Base-by-base conservation (phyloP, 2,113 vertebrate species). In the Uria aalge region DNA sequence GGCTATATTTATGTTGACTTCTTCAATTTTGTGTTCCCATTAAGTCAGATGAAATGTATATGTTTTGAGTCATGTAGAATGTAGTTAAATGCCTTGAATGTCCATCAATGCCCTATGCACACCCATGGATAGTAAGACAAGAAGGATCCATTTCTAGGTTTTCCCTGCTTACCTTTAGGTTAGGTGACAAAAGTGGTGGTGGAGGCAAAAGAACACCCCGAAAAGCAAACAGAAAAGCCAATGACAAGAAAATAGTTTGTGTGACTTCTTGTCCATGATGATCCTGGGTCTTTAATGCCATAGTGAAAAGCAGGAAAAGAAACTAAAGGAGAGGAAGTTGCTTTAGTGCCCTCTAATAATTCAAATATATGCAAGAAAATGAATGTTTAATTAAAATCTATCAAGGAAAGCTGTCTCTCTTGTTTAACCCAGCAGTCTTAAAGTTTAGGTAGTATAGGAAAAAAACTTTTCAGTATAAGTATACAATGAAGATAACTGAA, bases 141-240 rank as follows among this genome's bases (percentile, higher is more conserved):
- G 9, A 53, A 71, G 2, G 48, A 55, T 55, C 13, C 52, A 47
- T 47, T 78, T 43, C 8, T 63, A 43, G 10, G 14, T 85, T 85
- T 74, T 77, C 24, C 15, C 5, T 71, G 30, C 50, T 71, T 83
- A 48, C 17, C 16, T 76, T 60, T 78, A 73, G 19, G 17, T 64
- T 69, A 64, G 53, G 18, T 75, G 32, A 59, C 16, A 36, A 32
- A 85, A 72, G 7, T 72, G 14, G 18, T 68, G 27, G 16, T 55
- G 26, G 40, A 69, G 12, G 11, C 8, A 38, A 77, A 90, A 75
- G 56, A 52, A 12, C 1, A 0, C 13, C 9, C 15, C 1, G 2
- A 47, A 62, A 63, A 45, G 18, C 12, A 40, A 68, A 72, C 45
- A 82, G 36, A 30, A 91, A 88, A 69, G 21, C 23, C 21, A 43